Evolutionary conservation across 1,140 invertebrate species (phyloP).

Genomic region (Yoshiicerus persimilis): DNA sequence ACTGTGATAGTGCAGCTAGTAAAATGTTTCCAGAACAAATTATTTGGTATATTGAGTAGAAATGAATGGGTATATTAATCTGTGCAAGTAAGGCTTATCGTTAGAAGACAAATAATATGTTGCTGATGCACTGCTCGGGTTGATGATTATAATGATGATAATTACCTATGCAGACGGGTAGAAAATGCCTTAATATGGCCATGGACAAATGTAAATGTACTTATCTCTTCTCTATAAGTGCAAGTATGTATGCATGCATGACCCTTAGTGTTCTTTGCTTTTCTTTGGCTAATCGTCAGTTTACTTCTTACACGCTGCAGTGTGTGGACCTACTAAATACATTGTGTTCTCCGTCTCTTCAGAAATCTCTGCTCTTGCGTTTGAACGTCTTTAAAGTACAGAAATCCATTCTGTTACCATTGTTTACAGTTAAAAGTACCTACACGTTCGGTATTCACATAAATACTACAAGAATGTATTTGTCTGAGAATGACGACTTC

Average conservation of each 20-base stretch:
- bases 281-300: background rate
- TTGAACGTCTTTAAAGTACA: too few relatives aligned
- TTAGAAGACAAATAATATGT: background rate
- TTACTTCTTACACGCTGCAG: background rate
- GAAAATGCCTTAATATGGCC: constrained; percentile 22
- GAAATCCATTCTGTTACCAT: background rate
- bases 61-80: background rate
- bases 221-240: background rate
- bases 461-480: background rate
- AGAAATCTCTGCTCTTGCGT: background rate
- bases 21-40: background rate
- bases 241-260: constrained; percentile 1
- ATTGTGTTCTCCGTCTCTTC: background rate
- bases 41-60: background rate
- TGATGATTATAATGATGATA: constrained; percentile 18
- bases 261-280: background rate
- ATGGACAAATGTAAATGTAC: background rate
- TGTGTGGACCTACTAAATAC: background rate
- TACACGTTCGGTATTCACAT: background rate
- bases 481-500: background rate
- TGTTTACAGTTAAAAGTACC: background rate
- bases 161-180: constrained; percentile 2
- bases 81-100: background rate
- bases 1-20: background rate
- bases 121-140: constrained; percentile 1